Percentiles rank a stretch among this genome's conserved stretches.
phyloP scores from a whole-genome alignment of 2,113 vertebrate species.

The Choloepus hoffmanni region DNA sequence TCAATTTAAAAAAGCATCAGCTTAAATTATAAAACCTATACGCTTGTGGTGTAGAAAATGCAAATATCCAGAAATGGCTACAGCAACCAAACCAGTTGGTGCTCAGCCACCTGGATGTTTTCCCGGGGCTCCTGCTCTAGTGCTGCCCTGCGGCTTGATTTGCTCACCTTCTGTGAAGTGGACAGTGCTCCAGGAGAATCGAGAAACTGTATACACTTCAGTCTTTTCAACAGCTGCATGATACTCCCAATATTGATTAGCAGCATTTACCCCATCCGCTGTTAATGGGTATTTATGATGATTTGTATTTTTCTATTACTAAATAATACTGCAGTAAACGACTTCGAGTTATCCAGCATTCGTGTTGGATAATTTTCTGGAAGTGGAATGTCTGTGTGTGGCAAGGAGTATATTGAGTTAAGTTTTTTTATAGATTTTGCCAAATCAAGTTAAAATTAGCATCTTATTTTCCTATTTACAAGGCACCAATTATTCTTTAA shows the following conservation, averaged over 20 bases:
- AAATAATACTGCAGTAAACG: background rate
- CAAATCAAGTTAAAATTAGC: background rate
- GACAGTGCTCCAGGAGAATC: background rate
- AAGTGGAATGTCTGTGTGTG: background rate
- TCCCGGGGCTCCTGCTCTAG: background rate
- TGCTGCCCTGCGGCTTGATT: background rate
- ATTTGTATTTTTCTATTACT: too few species aligned
- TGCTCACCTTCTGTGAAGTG: background rate
- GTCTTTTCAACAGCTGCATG: background rate
- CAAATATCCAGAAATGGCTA: background rate
- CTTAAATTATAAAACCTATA: background rate
- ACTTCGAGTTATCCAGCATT: background rate
- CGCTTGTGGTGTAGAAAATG: background rate
- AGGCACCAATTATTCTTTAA: background rate
- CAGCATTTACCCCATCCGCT: background rate
- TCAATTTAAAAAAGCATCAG: background rate
- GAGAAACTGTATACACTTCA: background rate
- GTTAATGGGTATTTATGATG: too few species aligned
- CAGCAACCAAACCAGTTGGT: background rate
- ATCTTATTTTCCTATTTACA: background rate
- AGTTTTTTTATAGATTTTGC: background rate
- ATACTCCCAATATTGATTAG: background rate
- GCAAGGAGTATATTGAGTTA: background rate
- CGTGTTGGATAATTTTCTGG: background rate
- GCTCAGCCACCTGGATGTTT: background rate